A percentile compares a stretch with the other conserved stretches of the same genome.
phyloP scores from a whole-genome alignment of 2,888 invertebrate genomes.

The Myopa testacea region DNA sequence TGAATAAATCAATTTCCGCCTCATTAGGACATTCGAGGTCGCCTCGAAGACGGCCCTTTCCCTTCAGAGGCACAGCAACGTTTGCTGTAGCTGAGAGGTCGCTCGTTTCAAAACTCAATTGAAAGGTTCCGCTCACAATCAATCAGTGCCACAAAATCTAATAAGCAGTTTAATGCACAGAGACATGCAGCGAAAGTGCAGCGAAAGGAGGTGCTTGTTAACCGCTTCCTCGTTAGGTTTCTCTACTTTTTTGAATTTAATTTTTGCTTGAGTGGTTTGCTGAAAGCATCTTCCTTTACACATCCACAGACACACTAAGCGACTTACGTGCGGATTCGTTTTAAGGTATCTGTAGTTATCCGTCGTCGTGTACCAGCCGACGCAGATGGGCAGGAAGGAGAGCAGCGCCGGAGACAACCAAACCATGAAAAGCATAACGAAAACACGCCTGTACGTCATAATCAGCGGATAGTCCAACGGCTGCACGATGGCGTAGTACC shows the following conservation, averaged over 20 bases:
- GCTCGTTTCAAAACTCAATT: slow-evolving; percentile 17
- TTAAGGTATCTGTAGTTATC: slow-evolving; percentile 79
- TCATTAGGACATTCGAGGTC: slow-evolving; percentile 14
- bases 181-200: not conserved
- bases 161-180: slow-evolving; percentile 17
- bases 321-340: slow-evolving; percentile 75
- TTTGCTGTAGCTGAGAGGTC: not conserved
- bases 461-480: slow-evolving; percentile 92
- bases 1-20: slow-evolving; percentile 31
- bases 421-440: slow-evolving; percentile 85
- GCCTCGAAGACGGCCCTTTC: not conserved
- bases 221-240: not conserved
- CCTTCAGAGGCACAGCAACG: slow-evolving; percentile 10
- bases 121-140: slow-evolving; percentile 14
- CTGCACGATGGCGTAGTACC: slow-evolving; percentile 91
- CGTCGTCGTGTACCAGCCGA: slow-evolving; percentile 93
- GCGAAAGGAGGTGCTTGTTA: not conserved
- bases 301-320: slow-evolving; percentile 46
- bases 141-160: slow-evolving; percentile 18
- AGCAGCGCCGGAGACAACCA: slow-evolving; percentile 93
- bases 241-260: not conserved
- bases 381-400: slow-evolving; percentile 93
- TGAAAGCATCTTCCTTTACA: not conserved
- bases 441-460: slow-evolving; percentile 86
- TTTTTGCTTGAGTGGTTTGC: slow-evolving; percentile 15